Percentiles rank a stretch among this genome's conserved stretches.
Evolutionary conservation across 2,888 invertebrate species (phyloP).

Genomic region (Dorcus hopei): DNA sequence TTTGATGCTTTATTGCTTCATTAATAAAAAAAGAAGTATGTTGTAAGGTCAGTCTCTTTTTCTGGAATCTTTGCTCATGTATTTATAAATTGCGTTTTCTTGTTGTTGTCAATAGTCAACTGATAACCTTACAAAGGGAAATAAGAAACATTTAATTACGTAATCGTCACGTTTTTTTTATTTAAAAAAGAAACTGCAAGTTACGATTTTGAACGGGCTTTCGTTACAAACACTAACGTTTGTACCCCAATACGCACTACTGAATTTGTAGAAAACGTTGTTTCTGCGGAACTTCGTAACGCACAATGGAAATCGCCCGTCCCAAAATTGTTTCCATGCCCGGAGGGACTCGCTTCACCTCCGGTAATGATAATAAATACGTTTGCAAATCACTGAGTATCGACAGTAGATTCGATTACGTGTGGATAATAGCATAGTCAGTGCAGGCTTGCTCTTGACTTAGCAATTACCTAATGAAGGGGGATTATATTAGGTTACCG

Average conservation of each 20-base stretch:
- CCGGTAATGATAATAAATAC: constrained; percentile 40
- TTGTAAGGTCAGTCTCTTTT: too few species aligned
- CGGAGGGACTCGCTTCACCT: constrained; percentile 13
- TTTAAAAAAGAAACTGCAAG: too few species aligned
- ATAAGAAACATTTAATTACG: too few species aligned
- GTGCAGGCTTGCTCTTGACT: constrained; percentile 40
- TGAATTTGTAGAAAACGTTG: background rate
- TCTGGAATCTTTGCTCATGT: too few species aligned
- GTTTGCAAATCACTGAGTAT: constrained; percentile 40
- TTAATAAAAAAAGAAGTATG: too few species aligned
- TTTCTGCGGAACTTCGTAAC: background rate
- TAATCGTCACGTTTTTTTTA: too few species aligned
- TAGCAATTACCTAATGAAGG: constrained; percentile 47
- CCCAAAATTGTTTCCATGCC: constrained; percentile 11
- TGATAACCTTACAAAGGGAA: too few species aligned
- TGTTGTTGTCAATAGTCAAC: too few species aligned
- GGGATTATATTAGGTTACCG: constrained; percentile 40
- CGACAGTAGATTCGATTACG: constrained; percentile 41
- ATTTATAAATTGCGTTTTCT: too few species aligned
- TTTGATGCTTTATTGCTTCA: too few species aligned
- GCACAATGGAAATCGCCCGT: constrained; percentile 1
- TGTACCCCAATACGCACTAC: background rate
- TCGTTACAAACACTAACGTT: too few species aligned
- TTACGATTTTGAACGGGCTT: too few species aligned
- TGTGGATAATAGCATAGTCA: constrained; percentile 30